Evolutionary conservation across 2,113 vertebrate species (phyloP).

Genomic region (Aphyosemion australe): DNA sequence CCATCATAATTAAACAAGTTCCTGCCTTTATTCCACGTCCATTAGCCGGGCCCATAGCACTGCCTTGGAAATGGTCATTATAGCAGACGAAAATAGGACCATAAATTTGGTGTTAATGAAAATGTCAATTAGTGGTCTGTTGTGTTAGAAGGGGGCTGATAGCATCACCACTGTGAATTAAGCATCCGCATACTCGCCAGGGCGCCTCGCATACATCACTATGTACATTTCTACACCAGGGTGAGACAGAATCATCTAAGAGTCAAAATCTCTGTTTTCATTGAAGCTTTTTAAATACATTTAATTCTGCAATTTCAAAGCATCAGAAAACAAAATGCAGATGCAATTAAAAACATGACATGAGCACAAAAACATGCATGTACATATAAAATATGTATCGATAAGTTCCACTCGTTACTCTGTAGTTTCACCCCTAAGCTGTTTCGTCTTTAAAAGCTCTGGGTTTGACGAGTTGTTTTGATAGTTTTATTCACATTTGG

Average conservation of each 20-base stretch:
- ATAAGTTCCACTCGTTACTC: slow-evolving; percentile 54
- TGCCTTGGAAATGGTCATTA: slow-evolving; percentile 88
- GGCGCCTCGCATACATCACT: slow-evolving; percentile 33
- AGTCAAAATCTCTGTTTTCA: neutral
- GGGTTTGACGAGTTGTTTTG: slow-evolving; percentile 74
- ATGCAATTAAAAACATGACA: slow-evolving; percentile 1
- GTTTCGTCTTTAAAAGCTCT: slow-evolving; percentile 56
- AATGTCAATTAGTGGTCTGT: slow-evolving; percentile 88
- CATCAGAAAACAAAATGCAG: neutral
- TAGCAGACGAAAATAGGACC: slow-evolving; percentile 90
- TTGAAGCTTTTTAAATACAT: neutral
- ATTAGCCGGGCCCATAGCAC: slow-evolving; percentile 84
- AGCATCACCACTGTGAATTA: slow-evolving; percentile 66
- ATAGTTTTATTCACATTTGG: slow-evolving; percentile 81
- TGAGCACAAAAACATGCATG: neutral
- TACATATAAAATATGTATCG: neutral
- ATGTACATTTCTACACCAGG: neutral
- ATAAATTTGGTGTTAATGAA: slow-evolving; percentile 95
- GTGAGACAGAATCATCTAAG: slow-evolving; percentile 9
- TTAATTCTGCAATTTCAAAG: neutral
- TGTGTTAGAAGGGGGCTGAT: slow-evolving; percentile 85
- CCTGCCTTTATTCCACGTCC: slow-evolving; percentile 83
- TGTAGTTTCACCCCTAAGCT: slow-evolving; percentile 65
- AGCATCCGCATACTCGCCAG: slow-evolving; percentile 63
- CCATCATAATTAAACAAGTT: slow-evolving; percentile 88